Base-by-base conservation (phyloP, 2,113 vertebrate genomes). In the Oriolus oriolus region DNA sequence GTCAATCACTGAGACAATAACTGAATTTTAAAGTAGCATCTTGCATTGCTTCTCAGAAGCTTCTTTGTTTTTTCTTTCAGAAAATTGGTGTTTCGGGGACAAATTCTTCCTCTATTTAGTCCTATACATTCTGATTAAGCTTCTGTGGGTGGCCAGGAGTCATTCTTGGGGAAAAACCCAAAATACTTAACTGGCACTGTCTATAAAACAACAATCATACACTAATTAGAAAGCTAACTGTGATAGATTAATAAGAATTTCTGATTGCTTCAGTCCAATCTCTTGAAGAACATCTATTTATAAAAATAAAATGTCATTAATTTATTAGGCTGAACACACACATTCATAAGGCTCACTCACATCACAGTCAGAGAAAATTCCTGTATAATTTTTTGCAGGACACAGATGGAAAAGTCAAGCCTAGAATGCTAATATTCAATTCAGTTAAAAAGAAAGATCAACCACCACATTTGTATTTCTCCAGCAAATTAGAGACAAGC, bases 1-100 rank as follows among this genome's bases (percentile, higher is more conserved):
- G 88, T 86, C 79, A 93, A 84, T 96, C 93, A 90, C 49, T 33
- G 56, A 73, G 76, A 88, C 90, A 93, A 90, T 78, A 86, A 81
- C 41, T 92, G 92, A 88, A 86, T 95, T 93, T 93, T 93, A 92
- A 94, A 96, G 49, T 41, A 94, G 76, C 28, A 30, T 53, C 80
- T 90, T 41, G 20, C 68, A 64, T 52, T 70, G 47, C 31, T 92
- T 84, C 65, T 95, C 86, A 77, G 68, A 86, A 80, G 8, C 8
- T 56, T 89, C 45, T 80, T 93, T 80, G 61, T 28, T 52, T 96
- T 87, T 80, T 80, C 16, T 45, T 75, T 81, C n/a, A 73, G 37
- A 69, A 94, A 85, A 90, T 6, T 10, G 3, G 42, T 78, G 44
- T 30, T 64, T 61, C 30, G 56, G 26, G 45, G 44, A 10, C 12